Conservation (phyloP, 2,888 invertebrate species). For the Aproaerema taeniolella region DNA sequence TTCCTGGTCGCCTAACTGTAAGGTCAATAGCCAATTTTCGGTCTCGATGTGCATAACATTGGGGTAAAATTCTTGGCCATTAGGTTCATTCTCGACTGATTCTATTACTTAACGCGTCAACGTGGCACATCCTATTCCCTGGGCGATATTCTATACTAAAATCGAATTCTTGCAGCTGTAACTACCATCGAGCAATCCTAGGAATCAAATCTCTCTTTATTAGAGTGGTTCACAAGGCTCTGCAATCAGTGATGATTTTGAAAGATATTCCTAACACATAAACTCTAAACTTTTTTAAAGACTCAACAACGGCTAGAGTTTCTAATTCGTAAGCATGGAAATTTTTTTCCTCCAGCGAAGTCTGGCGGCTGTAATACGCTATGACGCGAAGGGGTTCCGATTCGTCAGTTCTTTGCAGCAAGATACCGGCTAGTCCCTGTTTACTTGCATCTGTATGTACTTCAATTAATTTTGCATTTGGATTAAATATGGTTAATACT, state of each 20-base stretch:
- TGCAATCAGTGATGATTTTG: not conserved
- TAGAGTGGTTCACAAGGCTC: slow-evolving; percentile 1
- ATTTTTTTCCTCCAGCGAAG: not conserved
- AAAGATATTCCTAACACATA: not conserved
- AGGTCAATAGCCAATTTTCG: slow-evolving; percentile 7
- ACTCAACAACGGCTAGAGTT: not conserved
- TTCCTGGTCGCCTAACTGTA: slow-evolving; percentile 5
- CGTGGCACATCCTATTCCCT: not conserved
- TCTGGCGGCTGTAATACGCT: not conserved
- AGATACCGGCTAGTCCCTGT: not conserved
- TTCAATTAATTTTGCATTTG: not conserved
- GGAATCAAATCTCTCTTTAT: slow-evolving; percentile 4
- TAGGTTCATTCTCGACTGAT: not conserved
- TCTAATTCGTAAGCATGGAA: not conserved
- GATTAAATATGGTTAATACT: not conserved
- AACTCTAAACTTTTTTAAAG: not conserved
- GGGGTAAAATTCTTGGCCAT: not conserved
- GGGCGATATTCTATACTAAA: not conserved
- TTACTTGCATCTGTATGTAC: not conserved
- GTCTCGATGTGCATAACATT: slow-evolving; percentile 1
- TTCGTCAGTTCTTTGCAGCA: not conserved
- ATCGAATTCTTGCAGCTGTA: slow-evolving; percentile 3
- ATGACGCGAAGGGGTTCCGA: not conserved
- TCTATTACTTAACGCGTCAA: not conserved
- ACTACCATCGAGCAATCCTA: slow-evolving; percentile 3